Evolutionary conservation across 2,113 vertebrate species (phyloP).

Genomic region (Monarcha castaneiventris): DNA sequence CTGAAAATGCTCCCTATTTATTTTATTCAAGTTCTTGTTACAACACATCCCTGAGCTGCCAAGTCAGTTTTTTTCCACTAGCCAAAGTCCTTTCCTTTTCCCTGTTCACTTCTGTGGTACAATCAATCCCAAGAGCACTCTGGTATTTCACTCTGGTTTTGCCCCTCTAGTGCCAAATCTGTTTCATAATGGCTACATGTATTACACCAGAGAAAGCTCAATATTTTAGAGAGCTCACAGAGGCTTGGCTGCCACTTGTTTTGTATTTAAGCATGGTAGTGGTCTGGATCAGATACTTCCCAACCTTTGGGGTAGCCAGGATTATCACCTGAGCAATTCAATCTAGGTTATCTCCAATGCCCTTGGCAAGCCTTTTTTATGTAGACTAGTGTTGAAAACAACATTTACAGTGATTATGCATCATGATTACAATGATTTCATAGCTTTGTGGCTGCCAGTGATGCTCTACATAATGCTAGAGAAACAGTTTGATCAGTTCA

Average conservation of each 20-base stretch:
- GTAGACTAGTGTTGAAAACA: not conserved
- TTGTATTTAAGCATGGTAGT: not conserved
- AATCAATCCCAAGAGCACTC: constrained; percentile 42
- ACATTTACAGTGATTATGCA: not conserved
- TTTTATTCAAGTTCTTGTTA: constrained; percentile 76
- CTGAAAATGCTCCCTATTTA: constrained; percentile 75
- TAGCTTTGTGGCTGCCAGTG: not conserved
- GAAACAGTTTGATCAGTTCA: not conserved
- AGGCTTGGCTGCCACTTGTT: not conserved
- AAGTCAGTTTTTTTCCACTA: constrained; percentile 68
- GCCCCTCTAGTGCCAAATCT: not conserved
- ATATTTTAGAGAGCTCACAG: not conserved
- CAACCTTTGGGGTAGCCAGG: not conserved
- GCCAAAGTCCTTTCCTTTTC: constrained; percentile 65
- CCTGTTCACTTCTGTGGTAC: constrained; percentile 53
- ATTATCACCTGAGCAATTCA: not conserved
- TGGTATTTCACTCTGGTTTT: constrained; percentile 12
- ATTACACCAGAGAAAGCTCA: constrained; percentile 14
- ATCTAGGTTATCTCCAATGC: not conserved
- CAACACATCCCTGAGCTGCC: constrained; percentile 67
- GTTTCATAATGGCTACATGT: not conserved
- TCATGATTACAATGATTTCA: constrained; percentile 6
- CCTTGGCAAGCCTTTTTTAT: not conserved
- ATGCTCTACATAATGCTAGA: not conserved
- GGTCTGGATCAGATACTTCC: not conserved